Evolutionary conservation across 2,797 vertebrate genomes (phyloP), one percentile per base, ranked within the genome.

Genomic region (Tauraco hartlaubi): DNA sequence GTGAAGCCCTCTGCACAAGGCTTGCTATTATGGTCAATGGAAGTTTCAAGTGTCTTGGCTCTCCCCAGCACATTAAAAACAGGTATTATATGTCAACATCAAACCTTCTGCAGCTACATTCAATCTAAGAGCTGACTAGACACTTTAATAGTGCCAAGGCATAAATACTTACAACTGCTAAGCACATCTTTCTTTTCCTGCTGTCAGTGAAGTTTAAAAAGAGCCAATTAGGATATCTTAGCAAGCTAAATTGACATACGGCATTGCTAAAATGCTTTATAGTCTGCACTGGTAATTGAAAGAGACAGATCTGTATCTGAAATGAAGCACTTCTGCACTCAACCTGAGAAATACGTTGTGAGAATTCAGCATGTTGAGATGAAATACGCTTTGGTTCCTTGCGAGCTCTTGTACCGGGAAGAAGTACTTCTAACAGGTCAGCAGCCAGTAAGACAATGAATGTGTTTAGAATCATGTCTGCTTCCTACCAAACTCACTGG

Each of bases 11-110:
- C 90, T 99, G 99, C 92, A 98, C 98, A 31, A 98, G 99, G 64
- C 99, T 99, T 94, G 99, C 99, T 93, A 99, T 99, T 87, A 99
- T 99, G 99, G 99, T 99, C 67, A 97, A 99, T 88, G 99, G 99
- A 96, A 97, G 98, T 96, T 99, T 99, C 98, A 98, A 87, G 94
- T 99, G 99, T 95, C 98, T 99, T 64, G 99, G 99, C 43, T 99
- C 99, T 93, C 98, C 99, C 75, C 99, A 99, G 97, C 99, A 99
- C 97, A 98, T 99, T 97, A 99, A 99, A 97, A 99, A 98, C 98
- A 99, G 99, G 99, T 99, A 95, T 8, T 84, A 46, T 33, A 9
- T 49, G 10, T 71, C 22, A 43, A 19, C 25, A 43, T 46, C 43
- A 82, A 90, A 66, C 15, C 22, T 76, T 74, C n/a, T 92, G 31